Evolutionary conservation across 2,113 vertebrate genomes (phyloP).

Genomic region (Atlantisia rogersi): DNA sequence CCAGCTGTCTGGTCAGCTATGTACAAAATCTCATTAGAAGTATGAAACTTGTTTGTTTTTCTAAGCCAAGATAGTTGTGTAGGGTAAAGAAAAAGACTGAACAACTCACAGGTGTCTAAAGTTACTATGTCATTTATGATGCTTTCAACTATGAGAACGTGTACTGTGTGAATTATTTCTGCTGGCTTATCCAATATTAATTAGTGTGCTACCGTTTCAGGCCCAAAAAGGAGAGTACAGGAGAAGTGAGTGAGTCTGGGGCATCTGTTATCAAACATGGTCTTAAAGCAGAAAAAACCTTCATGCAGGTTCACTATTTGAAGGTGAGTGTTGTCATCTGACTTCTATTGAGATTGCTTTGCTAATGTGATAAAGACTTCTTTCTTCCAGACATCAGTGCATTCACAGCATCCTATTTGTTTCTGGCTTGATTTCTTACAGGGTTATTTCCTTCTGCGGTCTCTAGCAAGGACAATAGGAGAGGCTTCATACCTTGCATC

Average conservation of each 20-base stretch:
- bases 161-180: not conserved
- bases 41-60: not conserved
- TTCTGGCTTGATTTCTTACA: conserved; percentile 65
- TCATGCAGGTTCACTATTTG: conserved; percentile 97
- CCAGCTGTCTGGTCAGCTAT: not conserved
- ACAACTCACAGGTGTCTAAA: not conserved
- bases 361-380: not conserved
- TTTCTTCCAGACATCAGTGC: not conserved
- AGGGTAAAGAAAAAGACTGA: not conserved
- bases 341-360: not conserved
- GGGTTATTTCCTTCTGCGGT: conserved; percentile 94
- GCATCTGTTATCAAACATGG: conserved; percentile 89
- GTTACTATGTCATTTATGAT: not conserved
- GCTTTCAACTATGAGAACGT: not conserved
- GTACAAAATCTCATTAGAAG: not conserved
- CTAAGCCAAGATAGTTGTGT: not conserved
- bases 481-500: conserved; percentile 83
- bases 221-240: conserved; percentile 90
- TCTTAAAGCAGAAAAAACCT: conserved; percentile 92
- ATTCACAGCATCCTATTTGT: not conserved
- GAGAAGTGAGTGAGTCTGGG: conserved; percentile 85
- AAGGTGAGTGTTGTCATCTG: conserved; percentile 80
- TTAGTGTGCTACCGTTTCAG: conserved; percentile 68
- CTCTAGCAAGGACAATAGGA: conserved; percentile 82
- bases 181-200: not conserved